phyloP scores from a whole-genome alignment of 2,888 invertebrate genomes.

The Plagodis pulveraria region DNA sequence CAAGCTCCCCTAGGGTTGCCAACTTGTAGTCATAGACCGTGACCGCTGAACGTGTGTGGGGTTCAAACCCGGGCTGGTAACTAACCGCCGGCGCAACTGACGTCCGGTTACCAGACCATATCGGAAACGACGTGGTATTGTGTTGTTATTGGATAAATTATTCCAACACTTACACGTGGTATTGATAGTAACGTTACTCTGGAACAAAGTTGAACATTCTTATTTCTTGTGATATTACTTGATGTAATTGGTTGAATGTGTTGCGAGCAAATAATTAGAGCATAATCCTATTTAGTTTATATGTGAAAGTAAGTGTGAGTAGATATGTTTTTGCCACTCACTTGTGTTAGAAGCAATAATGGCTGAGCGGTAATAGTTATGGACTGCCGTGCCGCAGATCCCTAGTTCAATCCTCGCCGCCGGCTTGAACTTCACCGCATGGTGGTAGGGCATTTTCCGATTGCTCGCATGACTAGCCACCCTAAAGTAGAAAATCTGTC shows the following conservation, averaged over 20 bases:
- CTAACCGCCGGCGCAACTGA: conserved; percentile 78
- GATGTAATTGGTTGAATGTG: neutral
- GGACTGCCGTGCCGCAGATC: too few relatives aligned
- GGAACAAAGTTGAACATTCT: neutral
- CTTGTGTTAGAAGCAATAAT: too few relatives aligned
- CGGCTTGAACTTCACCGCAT: too few relatives aligned
- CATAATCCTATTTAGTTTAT: conserved; percentile 1
- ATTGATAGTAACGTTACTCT: conserved; percentile 16
- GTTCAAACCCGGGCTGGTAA: conserved; percentile 72
- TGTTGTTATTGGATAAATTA: conserved; percentile 70
- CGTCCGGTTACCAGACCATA: conserved; percentile 76
- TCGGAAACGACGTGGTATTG: conserved; percentile 73
- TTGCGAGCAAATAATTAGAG: neutral
- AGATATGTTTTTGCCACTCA: too few relatives aligned
- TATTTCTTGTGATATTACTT: conserved; percentile 2
- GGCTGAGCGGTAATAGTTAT: too few relatives aligned
- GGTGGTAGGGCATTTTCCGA: too few relatives aligned
- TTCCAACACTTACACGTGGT: conserved; percentile 52
- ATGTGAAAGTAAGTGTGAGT: too few relatives aligned
- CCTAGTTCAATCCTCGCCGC: too few relatives aligned
- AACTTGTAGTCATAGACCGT: conserved; percentile 17
- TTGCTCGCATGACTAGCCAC: too few relatives aligned
- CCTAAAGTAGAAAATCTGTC: too few relatives aligned
- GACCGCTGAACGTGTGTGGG: conserved; percentile 71
- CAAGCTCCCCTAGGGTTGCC: conserved; percentile 27